Percentiles rank a stretch among this genome's conserved stretches.
Conservation (phyloP, 2,797 vertebrate species). For the Lates japonicus region DNA sequence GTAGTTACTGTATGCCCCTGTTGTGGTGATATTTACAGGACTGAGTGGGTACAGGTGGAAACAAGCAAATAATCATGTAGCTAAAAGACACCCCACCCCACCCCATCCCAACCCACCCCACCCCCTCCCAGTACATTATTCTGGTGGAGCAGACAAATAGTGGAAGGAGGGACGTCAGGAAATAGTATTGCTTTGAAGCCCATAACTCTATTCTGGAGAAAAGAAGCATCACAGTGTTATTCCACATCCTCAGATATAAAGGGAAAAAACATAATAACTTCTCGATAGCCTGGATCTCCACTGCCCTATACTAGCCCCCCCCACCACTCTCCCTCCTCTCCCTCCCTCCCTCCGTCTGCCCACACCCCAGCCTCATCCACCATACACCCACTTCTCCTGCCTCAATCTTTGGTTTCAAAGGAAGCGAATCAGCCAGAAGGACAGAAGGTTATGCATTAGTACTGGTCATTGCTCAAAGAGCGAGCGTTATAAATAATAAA, state of each 20-base stretch:
- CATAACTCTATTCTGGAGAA: slow-evolving; percentile 87
- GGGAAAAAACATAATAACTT: slow-evolving; percentile 88
- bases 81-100: slow-evolving; percentile 64
- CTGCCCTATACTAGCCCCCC: slow-evolving; percentile 78
- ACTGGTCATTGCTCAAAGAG: slow-evolving; percentile 99
- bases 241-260: slow-evolving; percentile 90
- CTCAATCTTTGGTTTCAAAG: slow-evolving; percentile 97
- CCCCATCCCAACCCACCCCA: slow-evolving; percentile 13
- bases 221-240: slow-evolving; percentile 87
- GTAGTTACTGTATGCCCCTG: slow-evolving; percentile 42
- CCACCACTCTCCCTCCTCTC: too few relatives aligned
- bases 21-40: slow-evolving; percentile 63
- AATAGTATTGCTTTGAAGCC: slow-evolving; percentile 85
- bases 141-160: slow-evolving; percentile 77
- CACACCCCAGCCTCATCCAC: slow-evolving; percentile 77
- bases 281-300: slow-evolving; percentile 88
- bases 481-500: slow-evolving; percentile 99
- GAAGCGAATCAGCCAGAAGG: slow-evolving; percentile 97
- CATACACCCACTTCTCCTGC: slow-evolving; percentile 85
- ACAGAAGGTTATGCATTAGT: slow-evolving; percentile 99
- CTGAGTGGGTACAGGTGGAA: slow-evolving; percentile 67
- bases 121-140: slow-evolving; percentile 73
- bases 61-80: slow-evolving; percentile 75
- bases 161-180: slow-evolving; percentile 77
- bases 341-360: slow-evolving; percentile 52